phyloP scores from a whole-genome alignment of 2,888 invertebrate genomes.

The Cryptocephalus moraei region DNA sequence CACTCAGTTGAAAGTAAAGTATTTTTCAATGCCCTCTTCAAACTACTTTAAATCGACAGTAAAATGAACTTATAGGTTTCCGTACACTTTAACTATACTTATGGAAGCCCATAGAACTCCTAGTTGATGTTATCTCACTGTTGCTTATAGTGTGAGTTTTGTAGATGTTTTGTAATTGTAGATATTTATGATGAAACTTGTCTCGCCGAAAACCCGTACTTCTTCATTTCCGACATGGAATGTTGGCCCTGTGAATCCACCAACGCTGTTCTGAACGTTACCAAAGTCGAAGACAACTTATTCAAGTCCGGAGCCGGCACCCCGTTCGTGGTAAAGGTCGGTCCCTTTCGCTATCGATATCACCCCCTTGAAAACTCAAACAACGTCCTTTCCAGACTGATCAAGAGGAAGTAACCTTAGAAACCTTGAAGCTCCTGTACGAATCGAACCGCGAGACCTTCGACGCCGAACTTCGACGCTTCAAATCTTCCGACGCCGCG shows the following conservation, averaged over 20 bases:
- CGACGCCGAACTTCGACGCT: constrained; percentile 50
- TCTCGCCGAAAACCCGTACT: constrained; percentile 73
- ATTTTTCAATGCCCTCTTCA: too few relatives aligned
- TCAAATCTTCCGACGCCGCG: constrained; percentile 35
- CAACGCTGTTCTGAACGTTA: constrained; percentile 55
- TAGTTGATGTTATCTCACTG: not conserved
- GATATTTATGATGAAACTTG: constrained; percentile 80
- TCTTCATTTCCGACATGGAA: constrained; percentile 70
- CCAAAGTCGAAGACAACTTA: constrained; percentile 42
- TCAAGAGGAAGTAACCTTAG: constrained; percentile 44
- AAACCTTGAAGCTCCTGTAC: constrained; percentile 49
- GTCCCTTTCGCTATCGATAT: not conserved
- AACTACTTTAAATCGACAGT: too few relatives aligned
- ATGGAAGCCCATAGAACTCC: not conserved
- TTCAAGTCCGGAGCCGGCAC: constrained; percentile 42
- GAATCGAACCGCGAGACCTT: constrained; percentile 48
- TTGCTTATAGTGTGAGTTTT: not conserved
- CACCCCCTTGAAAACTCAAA: not conserved
- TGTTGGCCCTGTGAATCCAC: constrained; percentile 74
- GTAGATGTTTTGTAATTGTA: constrained; percentile 22
- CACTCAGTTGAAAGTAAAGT: too few relatives aligned
- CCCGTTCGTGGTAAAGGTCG: constrained; percentile 46
- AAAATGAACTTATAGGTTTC: too few relatives aligned
- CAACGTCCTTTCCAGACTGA: constrained; percentile 42
- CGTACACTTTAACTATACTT: too few relatives aligned